Conservation (phyloP, 2,888 invertebrate species). For the Lasioglossum malachurum region DNA sequence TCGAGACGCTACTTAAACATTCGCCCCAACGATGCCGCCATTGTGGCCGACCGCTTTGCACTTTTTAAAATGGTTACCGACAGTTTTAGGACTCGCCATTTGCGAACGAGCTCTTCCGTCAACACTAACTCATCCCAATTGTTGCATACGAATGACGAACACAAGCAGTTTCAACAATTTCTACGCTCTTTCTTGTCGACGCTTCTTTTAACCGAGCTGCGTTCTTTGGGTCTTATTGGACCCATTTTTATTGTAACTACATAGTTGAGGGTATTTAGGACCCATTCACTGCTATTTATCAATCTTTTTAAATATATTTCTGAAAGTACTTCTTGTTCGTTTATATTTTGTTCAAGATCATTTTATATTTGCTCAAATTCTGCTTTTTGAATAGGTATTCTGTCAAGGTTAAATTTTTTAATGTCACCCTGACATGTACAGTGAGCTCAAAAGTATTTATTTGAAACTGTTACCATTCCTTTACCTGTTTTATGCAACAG, state of each 20-base stretch:
- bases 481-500: neutral
- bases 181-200: neutral
- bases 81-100: neutral
- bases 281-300: no score
- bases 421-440: no score
- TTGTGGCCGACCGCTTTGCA: neutral
- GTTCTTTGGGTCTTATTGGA: neutral
- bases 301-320: no score
- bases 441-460: neutral
- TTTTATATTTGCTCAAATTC: no score
- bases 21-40: neutral
- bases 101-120: neutral
- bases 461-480: neutral
- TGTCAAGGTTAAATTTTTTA: no score
- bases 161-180: neutral
- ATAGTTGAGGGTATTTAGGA: no score
- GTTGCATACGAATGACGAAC: neutral
- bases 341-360: no score
- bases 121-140: neutral
- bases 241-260: neutral
- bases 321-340: no score
- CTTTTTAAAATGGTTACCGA: neutral
- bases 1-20: constrained; percentile 12
- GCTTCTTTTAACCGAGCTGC: neutral
- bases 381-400: no score